Percentiles rank a stretch among this genome's conserved stretches.
Evolutionary conservation across 2,888 invertebrate genomes (phyloP).

Genomic region (Rhingia rostrata): DNA sequence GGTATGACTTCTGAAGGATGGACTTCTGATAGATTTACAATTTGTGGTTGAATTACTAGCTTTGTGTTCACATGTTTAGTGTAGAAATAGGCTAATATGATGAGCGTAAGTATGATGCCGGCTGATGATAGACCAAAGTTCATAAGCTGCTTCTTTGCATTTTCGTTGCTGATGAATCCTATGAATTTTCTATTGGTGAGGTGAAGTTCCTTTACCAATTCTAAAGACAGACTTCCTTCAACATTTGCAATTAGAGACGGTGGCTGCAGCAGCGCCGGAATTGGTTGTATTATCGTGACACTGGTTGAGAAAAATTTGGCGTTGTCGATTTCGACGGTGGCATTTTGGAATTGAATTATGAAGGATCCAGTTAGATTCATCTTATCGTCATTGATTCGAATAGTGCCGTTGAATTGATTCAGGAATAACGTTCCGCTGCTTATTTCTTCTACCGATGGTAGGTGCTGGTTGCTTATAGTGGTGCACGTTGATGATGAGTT

Average conservation of each 20-base stretch:
- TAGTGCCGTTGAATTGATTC: slow-evolving; percentile 45
- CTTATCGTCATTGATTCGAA: not conserved
- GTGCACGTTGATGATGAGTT: not conserved
- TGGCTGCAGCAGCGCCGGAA: not conserved
- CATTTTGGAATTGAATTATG: not conserved
- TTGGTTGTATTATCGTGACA: not conserved
- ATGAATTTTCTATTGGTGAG: not conserved
- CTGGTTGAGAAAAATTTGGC: not conserved
- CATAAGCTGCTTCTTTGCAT: too few species aligned
- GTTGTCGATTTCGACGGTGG: not conserved
- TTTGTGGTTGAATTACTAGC: not conserved
- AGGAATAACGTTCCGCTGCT: slow-evolving; percentile 26
- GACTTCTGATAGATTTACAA: not conserved
- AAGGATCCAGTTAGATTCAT: too few species aligned
- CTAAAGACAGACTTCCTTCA: too few species aligned
- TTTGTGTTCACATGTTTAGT: too few species aligned
- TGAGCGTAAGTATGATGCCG: too few species aligned
- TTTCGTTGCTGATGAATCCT: too few species aligned
- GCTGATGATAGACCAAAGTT: too few species aligned
- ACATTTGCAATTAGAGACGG: not conserved
- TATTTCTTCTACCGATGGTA: slow-evolving; percentile 34
- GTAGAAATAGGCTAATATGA: too few species aligned
- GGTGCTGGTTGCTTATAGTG: slow-evolving; percentile 18
- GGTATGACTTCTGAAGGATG: not conserved
- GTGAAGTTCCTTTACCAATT: not conserved